Percentiles rank a stretch among this genome's conserved stretches.
phyloP scores from a whole-genome alignment of 2,113 vertebrate species.

The Cyprinodon variegatus region DNA sequence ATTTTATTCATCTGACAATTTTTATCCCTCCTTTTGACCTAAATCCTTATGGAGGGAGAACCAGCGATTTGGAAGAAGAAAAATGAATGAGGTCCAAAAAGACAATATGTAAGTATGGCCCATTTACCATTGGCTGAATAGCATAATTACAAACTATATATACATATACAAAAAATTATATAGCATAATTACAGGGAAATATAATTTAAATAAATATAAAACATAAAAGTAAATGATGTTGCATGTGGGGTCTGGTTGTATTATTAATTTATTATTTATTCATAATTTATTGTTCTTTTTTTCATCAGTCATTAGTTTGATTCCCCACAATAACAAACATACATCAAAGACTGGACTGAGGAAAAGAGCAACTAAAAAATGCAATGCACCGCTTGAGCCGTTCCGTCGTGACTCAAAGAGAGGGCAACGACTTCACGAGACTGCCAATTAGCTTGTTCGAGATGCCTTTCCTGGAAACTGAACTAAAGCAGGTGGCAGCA shows the following conservation, averaged over 20 bases:
- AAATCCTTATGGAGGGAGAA: neutral
- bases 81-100: neutral
- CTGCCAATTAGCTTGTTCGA: neutral
- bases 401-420: neutral
- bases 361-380: neutral
- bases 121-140: neutral
- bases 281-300: neutral
- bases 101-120: neutral
- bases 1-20: conserved; percentile 44
- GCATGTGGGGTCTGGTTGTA: neutral
- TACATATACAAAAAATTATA: neutral
- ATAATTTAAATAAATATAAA: neutral
- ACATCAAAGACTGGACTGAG: neutral
- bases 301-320: neutral
- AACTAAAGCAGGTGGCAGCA: conserved; percentile 9
- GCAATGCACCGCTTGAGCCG: neutral
- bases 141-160: neutral
- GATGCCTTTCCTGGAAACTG: conserved; percentile 3
- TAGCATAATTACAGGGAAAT: neutral
- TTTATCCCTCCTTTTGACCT: conserved; percentile 13
- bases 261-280: neutral
- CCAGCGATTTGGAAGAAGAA: neutral
- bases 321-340: neutral
- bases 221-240: neutral
- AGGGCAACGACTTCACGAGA: neutral